phyloP scores from a whole-genome alignment of 2,888 invertebrate species.

The Dynastes hyllus region DNA sequence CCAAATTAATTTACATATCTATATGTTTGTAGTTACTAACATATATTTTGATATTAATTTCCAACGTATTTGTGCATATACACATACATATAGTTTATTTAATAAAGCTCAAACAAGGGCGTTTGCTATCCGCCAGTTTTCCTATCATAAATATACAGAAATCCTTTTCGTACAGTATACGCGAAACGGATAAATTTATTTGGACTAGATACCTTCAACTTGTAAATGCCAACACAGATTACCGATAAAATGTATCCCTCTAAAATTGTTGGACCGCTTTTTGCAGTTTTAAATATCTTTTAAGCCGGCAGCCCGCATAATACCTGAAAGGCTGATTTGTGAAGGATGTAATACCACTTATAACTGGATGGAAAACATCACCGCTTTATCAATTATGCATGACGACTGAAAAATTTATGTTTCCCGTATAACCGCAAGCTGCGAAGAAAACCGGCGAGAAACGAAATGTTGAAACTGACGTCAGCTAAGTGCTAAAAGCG shows the following conservation, averaged over 20 bases:
- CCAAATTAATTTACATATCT: background rate
- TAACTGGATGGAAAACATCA: background rate
- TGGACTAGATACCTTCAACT: background rate
- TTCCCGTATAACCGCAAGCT: background rate
- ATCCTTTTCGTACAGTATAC: background rate
- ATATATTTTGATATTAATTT: background rate
- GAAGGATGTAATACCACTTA: background rate
- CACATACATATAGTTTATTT: background rate
- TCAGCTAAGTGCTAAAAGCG: too few species aligned
- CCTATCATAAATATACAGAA: background rate
- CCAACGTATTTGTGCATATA: background rate
- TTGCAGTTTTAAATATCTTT: conserved; percentile 5
- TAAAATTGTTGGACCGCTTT: background rate
- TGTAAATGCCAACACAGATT: too few species aligned
- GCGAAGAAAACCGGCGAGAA: background rate
- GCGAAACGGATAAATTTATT: background rate
- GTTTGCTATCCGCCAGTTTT: background rate
- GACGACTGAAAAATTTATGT: conserved; percentile 1
- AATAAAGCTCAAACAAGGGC: background rate
- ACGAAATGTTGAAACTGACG: background rate
- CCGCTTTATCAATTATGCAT: conserved; percentile 9
- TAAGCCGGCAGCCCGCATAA: background rate
- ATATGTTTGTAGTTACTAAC: background rate
- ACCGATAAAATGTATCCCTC: background rate
- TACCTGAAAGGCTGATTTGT: background rate